Evolutionary conservation across 2,888 invertebrate genomes (phyloP), one percentile per base, ranked within the genome.

Genomic region (Acanthosepion lycidas): DNA sequence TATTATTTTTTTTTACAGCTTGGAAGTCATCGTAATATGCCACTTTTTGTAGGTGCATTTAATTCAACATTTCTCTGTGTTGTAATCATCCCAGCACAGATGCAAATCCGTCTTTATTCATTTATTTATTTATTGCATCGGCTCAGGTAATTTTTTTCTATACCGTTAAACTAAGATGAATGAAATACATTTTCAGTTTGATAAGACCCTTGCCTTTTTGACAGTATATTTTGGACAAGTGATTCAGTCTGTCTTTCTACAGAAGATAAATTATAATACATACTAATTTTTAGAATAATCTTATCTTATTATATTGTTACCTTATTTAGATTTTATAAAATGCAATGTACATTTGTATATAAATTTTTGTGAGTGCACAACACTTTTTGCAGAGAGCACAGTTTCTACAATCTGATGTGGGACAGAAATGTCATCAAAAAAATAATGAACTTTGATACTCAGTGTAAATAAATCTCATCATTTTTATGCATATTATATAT

Each of bases 21-120:
- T 78, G 78, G 78, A 78, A 78, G 78, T 78, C n/a, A 20, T 78
- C n/a, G 78, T 78, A n/a, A 78, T 33, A 78, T 59, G 59, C n/a
- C n/a, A 78, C 9, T 33, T 78, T 78, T 78, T n/a, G 78, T 12
- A n/a, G n/a, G n/a, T 15, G 78, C 78, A 78, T 33, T 78, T 78
- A 78, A 78, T 78, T 78, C 78, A 78, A 78, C 78, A 78, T 78
- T 78, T 78, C 78, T n/a, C 15, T 78, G 78, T 78, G 78, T n/a
- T 15, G 18, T n/a, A 33, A 78, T 78, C n/a, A 78, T 78, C 78
- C n/a, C 9, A n/a, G 33, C 4, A n/a, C 12, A 9, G 15, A n/a
- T 78, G 78, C 8, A 12, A 4, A n/a, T 78, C 78, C 33, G n/a
- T n/a, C 78, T 78, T 53, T 78, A 78, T 78, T 8, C 33, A 23